Evolutionary conservation across 1,140 invertebrate genomes (phyloP).

Genomic region (Drosophila prosaltans): DNA sequence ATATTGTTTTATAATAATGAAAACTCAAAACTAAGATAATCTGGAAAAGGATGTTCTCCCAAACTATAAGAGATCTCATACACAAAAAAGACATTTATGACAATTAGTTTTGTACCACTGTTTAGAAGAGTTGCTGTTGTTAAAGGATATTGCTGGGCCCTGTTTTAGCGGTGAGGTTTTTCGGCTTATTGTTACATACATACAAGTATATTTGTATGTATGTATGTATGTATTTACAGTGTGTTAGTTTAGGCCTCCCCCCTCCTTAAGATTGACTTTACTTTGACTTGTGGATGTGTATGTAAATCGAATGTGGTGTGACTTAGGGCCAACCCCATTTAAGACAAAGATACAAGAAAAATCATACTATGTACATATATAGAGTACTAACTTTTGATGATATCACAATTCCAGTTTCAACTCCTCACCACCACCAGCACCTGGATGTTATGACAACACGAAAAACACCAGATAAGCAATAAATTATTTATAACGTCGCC

Average conservation of each 20-base stretch:
- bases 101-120: not conserved
- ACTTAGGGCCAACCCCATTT: not conserved
- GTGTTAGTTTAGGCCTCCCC: conserved; percentile 2
- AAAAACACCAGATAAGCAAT: conserved; percentile 63
- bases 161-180: not conserved
- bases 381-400: conserved; percentile 9
- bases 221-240: not conserved
- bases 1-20: too few relatives aligned
- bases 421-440: conserved; percentile 24
- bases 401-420: conserved; percentile 5
- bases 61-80: too few relatives aligned
- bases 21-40: too few relatives aligned
- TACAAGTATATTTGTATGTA: too few relatives aligned
- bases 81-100: not conserved
- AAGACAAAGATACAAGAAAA: not conserved
- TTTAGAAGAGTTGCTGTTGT: not conserved
- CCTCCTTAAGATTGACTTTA: not conserved
- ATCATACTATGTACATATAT: conserved; percentile 6
- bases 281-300: not conserved
- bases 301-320: conserved; percentile 4
- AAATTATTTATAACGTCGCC: conserved; percentile 66
- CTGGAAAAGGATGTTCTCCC: too few relatives aligned
- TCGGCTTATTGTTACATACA: not conserved
- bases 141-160: conserved; percentile 3
- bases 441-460: conserved; percentile 59